Conservation (phyloP, 1,140 invertebrate genomes). For the Probaryconus sp. region DNA sequence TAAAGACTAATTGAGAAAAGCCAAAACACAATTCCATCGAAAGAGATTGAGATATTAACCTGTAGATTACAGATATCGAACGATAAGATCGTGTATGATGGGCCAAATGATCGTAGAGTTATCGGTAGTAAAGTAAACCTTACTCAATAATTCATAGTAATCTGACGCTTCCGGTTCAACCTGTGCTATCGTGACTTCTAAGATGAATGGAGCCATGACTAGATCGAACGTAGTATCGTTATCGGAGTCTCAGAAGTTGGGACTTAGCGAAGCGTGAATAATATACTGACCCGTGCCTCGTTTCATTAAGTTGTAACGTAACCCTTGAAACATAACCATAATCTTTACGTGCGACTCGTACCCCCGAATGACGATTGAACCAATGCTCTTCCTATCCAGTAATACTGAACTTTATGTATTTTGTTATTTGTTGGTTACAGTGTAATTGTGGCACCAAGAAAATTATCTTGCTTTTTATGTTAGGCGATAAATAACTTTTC, state of each 20-base stretch:
- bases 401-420: no score
- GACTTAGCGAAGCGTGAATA: conserved; percentile 33
- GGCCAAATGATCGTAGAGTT: neutral
- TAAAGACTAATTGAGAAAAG: no score
- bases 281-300: conserved; percentile 34
- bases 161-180: conserved; percentile 50
- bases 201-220: conserved; percentile 50
- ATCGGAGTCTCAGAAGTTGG: conserved; percentile 31
- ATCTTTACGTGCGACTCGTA: neutral
- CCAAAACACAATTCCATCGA: no score
- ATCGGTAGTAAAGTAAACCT: conserved; percentile 21
- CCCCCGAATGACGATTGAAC: conserved; percentile 6
- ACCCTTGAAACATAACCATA: conserved; percentile 10
- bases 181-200: conserved; percentile 25
- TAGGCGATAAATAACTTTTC: no score
- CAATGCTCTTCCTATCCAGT: no score
- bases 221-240: conserved; percentile 30
- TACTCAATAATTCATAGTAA: conserved; percentile 40
- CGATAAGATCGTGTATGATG: neutral
- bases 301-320: conserved; percentile 43
- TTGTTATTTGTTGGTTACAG: no score
- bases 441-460: no score
- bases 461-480: no score
- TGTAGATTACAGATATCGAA: no score
- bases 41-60: no score